Base-by-base conservation (phyloP, 2,797 vertebrate species). In the Periparus ater region DNA sequence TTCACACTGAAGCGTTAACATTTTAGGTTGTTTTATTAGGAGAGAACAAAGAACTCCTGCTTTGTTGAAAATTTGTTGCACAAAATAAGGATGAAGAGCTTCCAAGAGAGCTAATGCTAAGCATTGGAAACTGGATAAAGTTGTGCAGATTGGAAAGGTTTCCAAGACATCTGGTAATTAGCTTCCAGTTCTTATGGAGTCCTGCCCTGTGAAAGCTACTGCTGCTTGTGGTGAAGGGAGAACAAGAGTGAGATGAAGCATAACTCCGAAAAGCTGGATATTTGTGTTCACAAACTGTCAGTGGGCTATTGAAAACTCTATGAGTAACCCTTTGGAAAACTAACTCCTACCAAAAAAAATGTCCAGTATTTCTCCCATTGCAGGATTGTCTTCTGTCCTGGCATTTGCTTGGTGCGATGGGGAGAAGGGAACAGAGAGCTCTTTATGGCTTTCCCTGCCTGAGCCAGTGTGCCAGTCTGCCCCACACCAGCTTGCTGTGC, bases 1-100 rank as follows among this genome's bases (percentile, higher is more conserved):
- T 88, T 96, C 85, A 72, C 79, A 89, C 84, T 93, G 86, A 97
- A 92, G 75, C 90, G 89, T 93, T 96, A 93, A 95, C 91, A 44
- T 91, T 96, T 95, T 90, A 93, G 72, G 81, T 91, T 96, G 87
- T 89, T 95, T 93, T 95, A 93, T 94, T 95, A 86, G 79, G 62
- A 68, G 51, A 91, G 78, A 94, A 92, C 84, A 95, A 94, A 96
- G 88, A 78, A 72, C 79, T 94, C 94, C 87, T 75, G 81, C 74
- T 53, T 89, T 77, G 78, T 84, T 88, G 83, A 92, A 92, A 93
- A 95, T 88, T 82, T 89, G 75, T 94, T 93, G 72, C 74, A 81
- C 44, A 78, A 93, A 95, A 83, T 81, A 79, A 82, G 85, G 50
- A 79, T 85, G 55, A 92, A 87, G 89, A 94, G 62, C 48, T 92